phyloP scores from a whole-genome alignment of 2,888 invertebrate genomes.

The Cantharis nigra region DNA sequence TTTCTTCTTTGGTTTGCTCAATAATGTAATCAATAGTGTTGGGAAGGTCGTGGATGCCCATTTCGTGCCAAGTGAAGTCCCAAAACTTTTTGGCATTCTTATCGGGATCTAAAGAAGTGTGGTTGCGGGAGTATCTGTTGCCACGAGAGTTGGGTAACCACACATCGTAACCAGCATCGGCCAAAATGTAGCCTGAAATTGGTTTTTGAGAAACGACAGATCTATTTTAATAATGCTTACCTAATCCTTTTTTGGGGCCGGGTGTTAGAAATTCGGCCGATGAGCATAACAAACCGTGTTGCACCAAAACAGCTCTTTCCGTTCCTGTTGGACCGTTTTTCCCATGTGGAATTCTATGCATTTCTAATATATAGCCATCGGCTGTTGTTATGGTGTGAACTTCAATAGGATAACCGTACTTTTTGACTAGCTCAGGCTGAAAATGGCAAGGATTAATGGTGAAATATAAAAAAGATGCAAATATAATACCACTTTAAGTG shows the following conservation, averaged over 20 bases:
- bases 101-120: constrained; percentile 46
- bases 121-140: constrained; percentile 61
- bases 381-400: constrained; percentile 49
- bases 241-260: constrained; percentile 55
- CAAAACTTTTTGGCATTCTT: constrained; percentile 27
- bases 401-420: constrained; percentile 49
- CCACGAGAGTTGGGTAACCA: constrained; percentile 67
- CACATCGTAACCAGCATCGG: constrained; percentile 54
- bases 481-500: background rate
- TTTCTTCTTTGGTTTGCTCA: constrained; percentile 57
- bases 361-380: constrained; percentile 59
- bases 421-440: constrained; percentile 46
- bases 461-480: background rate
- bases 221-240: constrained; percentile 36
- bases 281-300: constrained; percentile 58
- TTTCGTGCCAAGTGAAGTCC: constrained; percentile 74
- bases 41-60: constrained; percentile 76
- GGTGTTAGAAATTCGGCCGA: constrained; percentile 59
- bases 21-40: constrained; percentile 74
- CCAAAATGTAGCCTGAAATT: constrained; percentile 57
- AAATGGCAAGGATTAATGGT: background rate
- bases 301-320: constrained; percentile 52
- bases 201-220: background rate
- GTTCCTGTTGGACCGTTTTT: constrained; percentile 53
- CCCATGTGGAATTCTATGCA: constrained; percentile 49